Conservation (phyloP, 2,113 vertebrate species). For the Cygnus buccinator region DNA sequence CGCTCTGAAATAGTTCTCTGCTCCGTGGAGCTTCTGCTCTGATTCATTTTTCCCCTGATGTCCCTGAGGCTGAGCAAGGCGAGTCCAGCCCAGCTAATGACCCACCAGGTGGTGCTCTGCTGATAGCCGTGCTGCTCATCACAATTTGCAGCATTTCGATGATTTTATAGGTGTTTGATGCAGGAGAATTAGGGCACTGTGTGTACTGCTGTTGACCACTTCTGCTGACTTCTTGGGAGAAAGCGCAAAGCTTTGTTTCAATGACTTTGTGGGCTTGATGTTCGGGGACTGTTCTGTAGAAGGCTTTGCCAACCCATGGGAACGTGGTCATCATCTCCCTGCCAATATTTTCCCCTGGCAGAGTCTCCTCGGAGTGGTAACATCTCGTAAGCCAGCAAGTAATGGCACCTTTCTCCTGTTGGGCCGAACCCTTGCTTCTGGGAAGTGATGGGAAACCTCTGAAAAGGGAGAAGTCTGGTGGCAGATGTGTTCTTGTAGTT, state of each 20-base stretch:
- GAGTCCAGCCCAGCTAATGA: neutral
- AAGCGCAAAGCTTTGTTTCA: neutral
- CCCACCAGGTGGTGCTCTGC: neutral
- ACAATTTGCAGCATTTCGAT: accelerated
- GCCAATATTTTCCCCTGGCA: accelerated
- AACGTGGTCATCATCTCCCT: accelerated
- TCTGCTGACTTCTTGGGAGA: neutral
- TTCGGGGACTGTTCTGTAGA: neutral
- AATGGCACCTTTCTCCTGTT: accelerated
- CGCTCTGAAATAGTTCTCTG: neutral
- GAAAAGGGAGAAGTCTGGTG: neutral
- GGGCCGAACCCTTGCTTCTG: neutral
- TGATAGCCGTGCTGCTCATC: neutral
- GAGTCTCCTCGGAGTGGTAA: neutral
- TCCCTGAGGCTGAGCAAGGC: accelerated
- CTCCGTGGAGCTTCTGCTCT: neutral
- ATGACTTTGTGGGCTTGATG: neutral
- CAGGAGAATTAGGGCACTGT: too few species aligned
- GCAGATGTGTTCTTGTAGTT: neutral
- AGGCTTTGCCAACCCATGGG: neutral
- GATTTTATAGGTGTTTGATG: accelerated
- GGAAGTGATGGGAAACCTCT: neutral
- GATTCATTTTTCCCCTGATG: neutral
- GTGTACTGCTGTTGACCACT: neutral
- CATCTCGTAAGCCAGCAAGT: neutral